phyloP scores from a whole-genome alignment of 2,113 vertebrate genomes.

The Gopherus flavomarginatus region DNA sequence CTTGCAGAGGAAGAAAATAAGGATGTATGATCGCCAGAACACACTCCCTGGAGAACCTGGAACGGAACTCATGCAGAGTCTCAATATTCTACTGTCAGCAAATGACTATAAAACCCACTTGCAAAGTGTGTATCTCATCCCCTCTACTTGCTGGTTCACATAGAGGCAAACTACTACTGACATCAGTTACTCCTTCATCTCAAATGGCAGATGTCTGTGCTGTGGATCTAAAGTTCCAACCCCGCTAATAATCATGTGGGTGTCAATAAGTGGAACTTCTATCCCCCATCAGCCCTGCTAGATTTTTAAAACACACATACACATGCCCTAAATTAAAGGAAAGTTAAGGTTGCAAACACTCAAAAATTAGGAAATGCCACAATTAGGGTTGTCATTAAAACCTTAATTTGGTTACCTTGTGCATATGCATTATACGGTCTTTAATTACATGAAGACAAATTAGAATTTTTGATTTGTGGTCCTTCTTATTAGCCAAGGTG shows the following conservation, averaged over 20 bases:
- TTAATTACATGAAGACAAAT: not conserved
- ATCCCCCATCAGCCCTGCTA: not conserved
- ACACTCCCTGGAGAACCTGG: not conserved
- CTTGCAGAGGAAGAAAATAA: not conserved
- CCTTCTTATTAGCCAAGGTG: not conserved
- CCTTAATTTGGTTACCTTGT: not conserved
- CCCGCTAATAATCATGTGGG: not conserved
- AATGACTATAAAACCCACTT: not conserved
- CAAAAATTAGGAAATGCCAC: not conserved
- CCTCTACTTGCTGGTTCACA: not conserved
- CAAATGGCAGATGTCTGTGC: not conserved
- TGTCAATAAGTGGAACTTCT: not conserved
- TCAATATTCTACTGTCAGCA: not conserved
- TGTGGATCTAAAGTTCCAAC: slow-evolving; percentile 20
- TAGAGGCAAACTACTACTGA: not conserved
- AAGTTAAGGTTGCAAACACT: not conserved
- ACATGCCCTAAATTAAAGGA: not conserved
- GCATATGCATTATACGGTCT: not conserved
- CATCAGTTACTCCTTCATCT: not conserved
- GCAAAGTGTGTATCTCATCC: not conserved
- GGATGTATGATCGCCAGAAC: not conserved
- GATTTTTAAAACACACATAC: not conserved
- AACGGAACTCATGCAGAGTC: not conserved
- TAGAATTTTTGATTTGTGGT: rapidly evolving
- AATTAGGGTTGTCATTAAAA: not conserved